phyloP scores from a whole-genome alignment of 2,797 vertebrate species.

The Myripristis murdjan region DNA sequence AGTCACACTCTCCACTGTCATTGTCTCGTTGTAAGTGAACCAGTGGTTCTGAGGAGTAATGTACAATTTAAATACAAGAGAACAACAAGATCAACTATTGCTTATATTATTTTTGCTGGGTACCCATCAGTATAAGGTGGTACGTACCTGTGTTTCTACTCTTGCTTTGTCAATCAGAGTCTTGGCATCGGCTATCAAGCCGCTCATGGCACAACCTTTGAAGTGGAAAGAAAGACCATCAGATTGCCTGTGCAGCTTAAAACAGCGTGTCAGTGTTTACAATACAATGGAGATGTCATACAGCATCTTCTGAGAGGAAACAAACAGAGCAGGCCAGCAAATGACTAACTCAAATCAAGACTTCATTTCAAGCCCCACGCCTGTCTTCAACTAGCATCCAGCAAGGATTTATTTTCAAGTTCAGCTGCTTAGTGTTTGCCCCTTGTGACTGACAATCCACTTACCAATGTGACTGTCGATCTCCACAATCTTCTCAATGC shows the following conservation, averaged over 20 bases:
- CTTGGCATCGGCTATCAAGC: conserved; percentile 98
- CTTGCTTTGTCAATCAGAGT: conserved; percentile 99
- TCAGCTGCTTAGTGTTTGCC: background rate
- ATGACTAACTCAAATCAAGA: background rate
- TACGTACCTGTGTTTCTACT: conserved; percentile 97
- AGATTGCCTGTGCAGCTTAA: background rate
- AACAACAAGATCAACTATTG: background rate
- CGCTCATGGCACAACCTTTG: conserved; percentile 98
- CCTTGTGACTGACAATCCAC: conserved; percentile 1
- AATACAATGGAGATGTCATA: background rate
- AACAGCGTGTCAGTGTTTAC: background rate
- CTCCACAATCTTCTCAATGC: conserved; percentile 99
- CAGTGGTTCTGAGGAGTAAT: conserved; percentile 92
- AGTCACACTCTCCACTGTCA: conserved; percentile 98
- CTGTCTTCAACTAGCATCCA: background rate
- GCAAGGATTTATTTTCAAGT: background rate
- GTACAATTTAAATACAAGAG: background rate
- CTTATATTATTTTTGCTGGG: background rate
- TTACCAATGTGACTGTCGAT: conserved; percentile 97
- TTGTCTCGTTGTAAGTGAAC: conserved; percentile 99
- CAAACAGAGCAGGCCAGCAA: background rate
- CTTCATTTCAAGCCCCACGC: background rate
- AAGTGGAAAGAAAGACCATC: conserved; percentile 1
- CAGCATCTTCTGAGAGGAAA: background rate
- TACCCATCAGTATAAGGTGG: background rate